A percentile compares a stretch with the other conserved stretches of the same genome.
These are phyloP conservation scores for Uria lomvia DNA, from an alignment of 2,113 vertebrate genomes.

Conservation along the genomic window DNA sequence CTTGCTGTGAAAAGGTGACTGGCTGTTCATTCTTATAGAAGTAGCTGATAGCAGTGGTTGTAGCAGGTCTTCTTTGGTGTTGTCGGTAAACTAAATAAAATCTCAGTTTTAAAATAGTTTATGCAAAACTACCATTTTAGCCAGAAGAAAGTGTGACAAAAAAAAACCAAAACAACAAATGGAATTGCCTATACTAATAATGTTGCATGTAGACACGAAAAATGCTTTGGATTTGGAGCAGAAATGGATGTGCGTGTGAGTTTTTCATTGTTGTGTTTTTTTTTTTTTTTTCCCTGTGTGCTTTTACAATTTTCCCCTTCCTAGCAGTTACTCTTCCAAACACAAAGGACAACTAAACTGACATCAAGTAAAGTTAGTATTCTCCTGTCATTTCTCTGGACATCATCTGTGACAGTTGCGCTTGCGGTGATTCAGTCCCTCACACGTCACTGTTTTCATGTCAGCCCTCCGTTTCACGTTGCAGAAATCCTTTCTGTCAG, in stretches of 20 bases:
- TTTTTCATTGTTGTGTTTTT: background rate
- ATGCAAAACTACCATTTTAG: background rate
- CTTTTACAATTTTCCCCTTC: background rate
- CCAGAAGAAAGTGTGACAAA: background rate
- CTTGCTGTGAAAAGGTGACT: background rate
- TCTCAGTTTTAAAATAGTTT: background rate
- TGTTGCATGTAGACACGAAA: background rate
- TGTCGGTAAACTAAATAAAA: background rate
- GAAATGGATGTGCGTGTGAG: background rate
- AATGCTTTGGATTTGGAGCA: background rate
- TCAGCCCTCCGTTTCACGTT: constrained; percentile 58
- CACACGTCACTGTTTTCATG: constrained; percentile 69
- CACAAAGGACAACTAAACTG: constrained; percentile 62
- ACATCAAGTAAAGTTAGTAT: constrained; percentile 70
- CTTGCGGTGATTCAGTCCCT: constrained; percentile 54
- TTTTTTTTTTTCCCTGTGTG: too few relatives aligned
- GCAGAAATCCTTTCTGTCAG: constrained; percentile 75
- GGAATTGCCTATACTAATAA: background rate
- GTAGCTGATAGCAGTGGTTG: fast-evolving
- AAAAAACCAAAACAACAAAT: background rate
- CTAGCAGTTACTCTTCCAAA: constrained; percentile 34
- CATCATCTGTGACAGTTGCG: constrained; percentile 70
- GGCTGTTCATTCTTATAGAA: background rate
- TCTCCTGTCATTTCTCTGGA: constrained; percentile 64
- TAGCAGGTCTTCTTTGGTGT: background rate